Conservation (phyloP, 2,113 vertebrate genomes). For the Cavia aperea region DNA sequence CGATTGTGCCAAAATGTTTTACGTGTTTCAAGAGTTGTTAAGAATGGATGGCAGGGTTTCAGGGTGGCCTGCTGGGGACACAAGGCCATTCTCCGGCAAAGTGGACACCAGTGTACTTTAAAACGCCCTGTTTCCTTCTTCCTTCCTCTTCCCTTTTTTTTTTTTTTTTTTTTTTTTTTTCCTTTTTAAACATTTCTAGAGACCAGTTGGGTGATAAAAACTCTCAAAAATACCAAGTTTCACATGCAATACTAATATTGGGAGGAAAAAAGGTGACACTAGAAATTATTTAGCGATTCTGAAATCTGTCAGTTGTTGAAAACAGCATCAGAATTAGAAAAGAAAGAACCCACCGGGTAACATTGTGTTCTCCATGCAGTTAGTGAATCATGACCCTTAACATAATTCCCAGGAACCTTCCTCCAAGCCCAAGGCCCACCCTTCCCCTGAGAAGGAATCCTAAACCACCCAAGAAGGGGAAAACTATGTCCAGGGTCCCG, state of each 20-base stretch:
- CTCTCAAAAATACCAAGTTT: slow-evolving; percentile 59
- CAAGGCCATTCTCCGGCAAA: slow-evolving; percentile 4
- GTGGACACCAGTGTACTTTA: not conserved
- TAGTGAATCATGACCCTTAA: not conserved
- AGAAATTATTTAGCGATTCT: slow-evolving; percentile 57
- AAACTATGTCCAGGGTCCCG: not conserved
- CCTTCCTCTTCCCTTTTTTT: not conserved
- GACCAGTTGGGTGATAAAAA: slow-evolving; percentile 45
- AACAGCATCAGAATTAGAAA: slow-evolving; percentile 45
- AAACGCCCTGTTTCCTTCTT: not conserved
- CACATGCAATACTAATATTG: slow-evolving; percentile 53
- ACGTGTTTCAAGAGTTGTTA: not conserved
- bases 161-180: not conserved
- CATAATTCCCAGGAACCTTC: not conserved
- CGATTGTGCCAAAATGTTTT: slow-evolving; percentile 1
- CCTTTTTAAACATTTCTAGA: slow-evolving; percentile 55
- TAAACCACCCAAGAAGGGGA: not conserved
- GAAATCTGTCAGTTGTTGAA: slow-evolving; percentile 57
- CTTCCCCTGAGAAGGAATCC: not conserved
- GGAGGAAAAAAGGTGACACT: slow-evolving; percentile 21
- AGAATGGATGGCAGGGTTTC: not conserved
- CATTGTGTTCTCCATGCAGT: not conserved
- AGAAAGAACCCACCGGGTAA: not conserved
- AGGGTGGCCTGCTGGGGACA: not conserved
- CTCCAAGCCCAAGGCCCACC: not conserved